These are phyloP conservation scores for Dromius quadrimaculatus DNA, from an alignment of 2,888 invertebrate genomes.

Conservation along the genomic window DNA sequence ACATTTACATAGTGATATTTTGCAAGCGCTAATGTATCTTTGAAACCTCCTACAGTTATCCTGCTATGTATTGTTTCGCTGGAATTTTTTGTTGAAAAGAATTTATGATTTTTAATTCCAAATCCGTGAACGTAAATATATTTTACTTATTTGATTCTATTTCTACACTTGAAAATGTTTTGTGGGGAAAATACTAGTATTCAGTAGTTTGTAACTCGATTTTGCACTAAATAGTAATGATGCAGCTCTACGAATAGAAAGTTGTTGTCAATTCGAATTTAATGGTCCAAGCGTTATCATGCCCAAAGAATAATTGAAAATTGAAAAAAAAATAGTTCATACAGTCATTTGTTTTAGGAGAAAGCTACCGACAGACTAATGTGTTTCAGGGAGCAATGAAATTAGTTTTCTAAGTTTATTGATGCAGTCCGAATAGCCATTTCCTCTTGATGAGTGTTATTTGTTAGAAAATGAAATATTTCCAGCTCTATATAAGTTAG, in stretches of 20 bases:
- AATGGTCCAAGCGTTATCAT: no score
- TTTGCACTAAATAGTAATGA: no score
- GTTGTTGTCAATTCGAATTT: no score
- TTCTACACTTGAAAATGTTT: no score
- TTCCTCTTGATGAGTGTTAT: conserved; percentile 18
- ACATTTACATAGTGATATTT: conserved; percentile 49
- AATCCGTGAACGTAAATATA: conserved; percentile 44
- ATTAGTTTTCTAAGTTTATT: conserved; percentile 23
- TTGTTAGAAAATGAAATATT: not conserved
- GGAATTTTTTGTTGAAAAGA: conserved; percentile 35
- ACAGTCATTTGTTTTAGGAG: no score
- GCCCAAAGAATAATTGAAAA: no score
- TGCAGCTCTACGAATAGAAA: no score
- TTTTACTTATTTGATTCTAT: conserved; percentile 36
- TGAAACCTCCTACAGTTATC: conserved; percentile 47
- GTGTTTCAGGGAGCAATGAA: not conserved
- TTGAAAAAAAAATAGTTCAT: no score
- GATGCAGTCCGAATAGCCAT: conserved; percentile 10
- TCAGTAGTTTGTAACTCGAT: no score
- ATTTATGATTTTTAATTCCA: conserved; percentile 50
- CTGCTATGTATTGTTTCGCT: conserved; percentile 29
- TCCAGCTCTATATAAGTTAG: no score
- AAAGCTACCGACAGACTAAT: no score
- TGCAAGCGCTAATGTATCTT: conserved; percentile 42
- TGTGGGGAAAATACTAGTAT: no score